Base-by-base conservation (phyloP, 2,888 invertebrate genomes). In the Ormyrus nitidulus region DNA sequence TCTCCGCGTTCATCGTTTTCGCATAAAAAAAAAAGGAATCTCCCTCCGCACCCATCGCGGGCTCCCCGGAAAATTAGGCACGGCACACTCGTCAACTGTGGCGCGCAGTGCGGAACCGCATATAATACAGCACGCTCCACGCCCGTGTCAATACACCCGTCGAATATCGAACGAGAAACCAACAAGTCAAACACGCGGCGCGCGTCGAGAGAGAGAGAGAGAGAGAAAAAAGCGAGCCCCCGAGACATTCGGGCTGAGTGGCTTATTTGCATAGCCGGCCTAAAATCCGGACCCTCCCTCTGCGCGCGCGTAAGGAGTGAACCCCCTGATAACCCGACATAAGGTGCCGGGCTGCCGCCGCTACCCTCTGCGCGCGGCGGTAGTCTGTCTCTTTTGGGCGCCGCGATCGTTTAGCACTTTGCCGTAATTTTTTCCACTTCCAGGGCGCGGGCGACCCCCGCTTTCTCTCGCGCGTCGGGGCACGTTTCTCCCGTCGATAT, bases 401-500 rank as follows among this genome's bases (percentile, higher is more conserved):
- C 83, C 84, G 83, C 87, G 89, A 90, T 90, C 90, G 89, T 90
- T 90, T 90, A 90, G 90, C 90, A 90, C 90, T 90, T 90, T 88
- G 86, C 85, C 85, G 89, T 89, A 89, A 90, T 90, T 90, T 89
- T 89, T 89, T 87, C 87, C 85, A 72, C 70, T 74, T 56, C 69
- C 64, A 71, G 8, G n/a, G 34, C 7, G 48, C 44, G 11, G 9
- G 71, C 2, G 5, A 61, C 34, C 59, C 58, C 2, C 19, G 19
- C 19, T 2, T 19, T 19, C 19, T 19, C 19, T 19, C 19, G 19
- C 19, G 19, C 19, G 19, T 19, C 46, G 51, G 9, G 46, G 48
- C 54, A 64, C 64, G 19, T 70, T 46, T 66, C 59, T 66, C 19
- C 6, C 13, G 44, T 56, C 44, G 61, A 44, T 75, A 34, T 54